phyloP scores from a whole-genome alignment of 2,113 vertebrate species.

The Heterochromis multidens region DNA sequence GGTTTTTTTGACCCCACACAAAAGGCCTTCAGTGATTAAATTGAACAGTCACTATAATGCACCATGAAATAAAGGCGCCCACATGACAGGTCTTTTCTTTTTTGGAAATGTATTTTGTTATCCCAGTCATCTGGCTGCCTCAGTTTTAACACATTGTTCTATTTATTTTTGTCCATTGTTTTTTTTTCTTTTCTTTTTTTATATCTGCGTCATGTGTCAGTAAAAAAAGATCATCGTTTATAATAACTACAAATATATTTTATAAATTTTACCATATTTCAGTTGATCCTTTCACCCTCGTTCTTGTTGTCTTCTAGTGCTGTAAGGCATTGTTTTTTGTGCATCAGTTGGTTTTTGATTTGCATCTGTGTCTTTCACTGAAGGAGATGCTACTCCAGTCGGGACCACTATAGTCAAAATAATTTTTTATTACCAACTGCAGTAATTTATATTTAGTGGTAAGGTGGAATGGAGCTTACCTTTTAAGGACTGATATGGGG shows the following conservation, averaged over 20 bases:
- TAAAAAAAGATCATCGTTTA: neutral
- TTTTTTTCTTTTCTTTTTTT: neutral
- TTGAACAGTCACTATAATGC: constrained; percentile 41
- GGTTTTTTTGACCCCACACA: constrained; percentile 54
- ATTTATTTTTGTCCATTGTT: neutral
- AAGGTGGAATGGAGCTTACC: neutral
- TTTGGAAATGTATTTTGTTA: neutral
- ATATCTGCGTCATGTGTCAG: neutral
- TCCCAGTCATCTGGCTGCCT: neutral
- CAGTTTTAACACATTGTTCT: neutral
- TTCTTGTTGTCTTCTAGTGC: neutral
- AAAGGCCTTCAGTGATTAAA: constrained; percentile 58
- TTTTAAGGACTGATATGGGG: neutral
- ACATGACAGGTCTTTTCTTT: constrained; percentile 17
- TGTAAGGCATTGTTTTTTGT: neutral
- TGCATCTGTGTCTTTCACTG: neutral
- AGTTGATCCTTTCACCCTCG: neutral
- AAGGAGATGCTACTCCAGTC: neutral
- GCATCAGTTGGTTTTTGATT: neutral
- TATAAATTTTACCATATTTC: neutral
- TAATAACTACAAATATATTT: neutral
- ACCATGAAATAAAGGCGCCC: constrained; percentile 58
- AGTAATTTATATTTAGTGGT: neutral
- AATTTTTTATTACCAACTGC: neutral
- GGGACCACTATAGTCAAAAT: neutral